phyloP scores from a whole-genome alignment of 2,888 invertebrate genomes.

The Odontocolon sp. region DNA sequence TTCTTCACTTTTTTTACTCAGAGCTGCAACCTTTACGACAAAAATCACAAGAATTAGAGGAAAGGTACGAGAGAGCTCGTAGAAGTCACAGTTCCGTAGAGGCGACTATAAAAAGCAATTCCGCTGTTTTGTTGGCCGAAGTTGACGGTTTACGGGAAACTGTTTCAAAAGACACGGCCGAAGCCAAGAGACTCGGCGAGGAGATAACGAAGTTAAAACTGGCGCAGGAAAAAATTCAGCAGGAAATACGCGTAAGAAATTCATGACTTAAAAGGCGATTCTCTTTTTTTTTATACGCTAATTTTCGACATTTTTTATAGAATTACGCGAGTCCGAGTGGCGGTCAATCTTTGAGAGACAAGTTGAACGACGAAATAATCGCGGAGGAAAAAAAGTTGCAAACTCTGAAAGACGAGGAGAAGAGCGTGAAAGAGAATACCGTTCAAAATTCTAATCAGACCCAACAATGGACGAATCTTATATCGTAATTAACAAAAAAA shows the following conservation, averaged over 20 bases:
- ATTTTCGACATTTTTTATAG: conserved; percentile 24
- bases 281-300: not conserved
- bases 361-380: conserved; percentile 82
- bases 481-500: conserved; percentile 66
- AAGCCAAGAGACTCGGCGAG: conserved; percentile 63
- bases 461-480: conserved; percentile 73
- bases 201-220: conserved; percentile 67
- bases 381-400: conserved; percentile 84
- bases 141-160: conserved; percentile 74
- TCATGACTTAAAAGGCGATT: not conserved
- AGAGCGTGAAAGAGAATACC: conserved; percentile 81
- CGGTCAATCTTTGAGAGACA: conserved; percentile 77
- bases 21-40: conserved; percentile 86
- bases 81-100: conserved; percentile 83
- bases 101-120: conserved; percentile 82
- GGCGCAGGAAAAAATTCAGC: conserved; percentile 69
- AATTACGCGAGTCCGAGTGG: conserved; percentile 63
- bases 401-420: conserved; percentile 83
- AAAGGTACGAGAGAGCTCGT: conserved; percentile 84
- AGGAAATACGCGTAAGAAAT: conserved; percentile 61
- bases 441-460: conserved; percentile 68
- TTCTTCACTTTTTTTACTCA: conserved; percentile 37
- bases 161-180: conserved; percentile 61
- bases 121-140: conserved; percentile 78
- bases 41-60: conserved; percentile 85